These are phyloP conservation scores for Clusia tigrina DNA, from an alignment of 2,888 invertebrate genomes.

Conservation along the genomic window DNA sequence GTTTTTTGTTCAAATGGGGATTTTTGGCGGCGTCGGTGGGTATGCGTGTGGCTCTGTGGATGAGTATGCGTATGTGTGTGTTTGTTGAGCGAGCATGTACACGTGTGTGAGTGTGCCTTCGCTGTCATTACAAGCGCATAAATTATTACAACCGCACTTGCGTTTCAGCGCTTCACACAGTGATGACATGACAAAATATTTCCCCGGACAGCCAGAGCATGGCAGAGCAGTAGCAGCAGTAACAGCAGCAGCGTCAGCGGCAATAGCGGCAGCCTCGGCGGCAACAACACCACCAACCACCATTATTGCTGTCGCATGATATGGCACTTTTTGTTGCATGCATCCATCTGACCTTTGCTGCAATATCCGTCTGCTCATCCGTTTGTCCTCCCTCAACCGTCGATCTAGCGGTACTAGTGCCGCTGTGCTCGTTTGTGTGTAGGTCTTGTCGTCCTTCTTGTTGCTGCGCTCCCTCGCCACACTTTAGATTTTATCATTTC, in stretches of 20 bases:
- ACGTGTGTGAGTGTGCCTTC: constrained; percentile 37
- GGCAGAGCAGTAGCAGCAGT: neutral
- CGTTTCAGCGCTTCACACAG: constrained; percentile 6
- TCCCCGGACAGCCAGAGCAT: neutral
- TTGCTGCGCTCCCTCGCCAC: neutral
- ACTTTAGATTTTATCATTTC: constrained; percentile 25
- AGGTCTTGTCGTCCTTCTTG: neutral
- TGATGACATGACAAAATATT: constrained; percentile 25
- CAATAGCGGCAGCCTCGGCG: constrained; percentile 13
- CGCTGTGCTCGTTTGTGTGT: neutral
- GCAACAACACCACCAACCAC: too few relatives aligned
- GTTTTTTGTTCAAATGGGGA: too few relatives aligned
- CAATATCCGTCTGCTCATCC: neutral
- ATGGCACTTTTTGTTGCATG: neutral
- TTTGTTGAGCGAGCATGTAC: neutral
- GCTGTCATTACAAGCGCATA: constrained; percentile 57
- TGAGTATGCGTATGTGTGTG: neutral
- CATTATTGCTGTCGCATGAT: constrained; percentile 16
- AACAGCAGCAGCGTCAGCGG: constrained; percentile 2
- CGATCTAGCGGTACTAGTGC: neutral
- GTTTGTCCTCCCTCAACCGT: neutral
- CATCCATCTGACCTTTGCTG: constrained; percentile 10
- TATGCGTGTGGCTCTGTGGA: too few relatives aligned
- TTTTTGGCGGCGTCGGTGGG: too few relatives aligned
- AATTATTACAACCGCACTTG: constrained; percentile 57